Evolutionary conservation across 2,797 vertebrate genomes (phyloP), one percentile per base, ranked within the genome.

Genomic region (Eurystomus glaucurus): DNA sequence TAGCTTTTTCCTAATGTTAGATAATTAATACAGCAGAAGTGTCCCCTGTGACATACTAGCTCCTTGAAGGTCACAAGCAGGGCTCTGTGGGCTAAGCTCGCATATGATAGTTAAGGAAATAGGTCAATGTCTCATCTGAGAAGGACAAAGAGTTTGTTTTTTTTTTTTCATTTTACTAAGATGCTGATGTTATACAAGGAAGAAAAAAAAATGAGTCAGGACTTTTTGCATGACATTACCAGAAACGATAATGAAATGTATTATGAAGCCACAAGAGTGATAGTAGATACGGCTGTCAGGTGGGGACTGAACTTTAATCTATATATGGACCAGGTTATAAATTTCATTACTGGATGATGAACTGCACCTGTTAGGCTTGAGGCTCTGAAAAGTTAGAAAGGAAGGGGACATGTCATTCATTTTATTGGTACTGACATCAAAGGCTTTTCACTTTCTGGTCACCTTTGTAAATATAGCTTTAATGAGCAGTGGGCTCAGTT

Each of bases 281-380:
- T 10, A 89, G 83, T 3, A 90, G 93, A 92, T 90, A 90, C 4
- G 58, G 37, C 22, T 95, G 76, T 72, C 77, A 95, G 80, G 85
- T 62, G 69, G 62, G 26, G 83, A 86, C 66, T 87, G 90, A 96
- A 88, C 88, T 97, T 97, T 85, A 90, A 84, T 48, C 78, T 81
- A 22, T 58, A 12, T 52, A 79, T n/a, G 26, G 57, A 74, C 62
- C 39, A 55, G 51, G 55, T 79, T 79, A 90, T 88, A 94, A 89
- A 90, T 88, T 81, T 95, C 58, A 85, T 96, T 94, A 77, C 43
- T 85, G 74, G 51, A 90, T 90, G 90, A 96, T 88, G 76, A 97
- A 92, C 29, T 86, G 41, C 79, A 90, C 62, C 55, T 92, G 90
- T 68, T 84, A 87, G 70, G 51, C 16, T 70, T 20, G 18, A 96